Base-by-base conservation (phyloP, 2,113 vertebrate species). In the Drymodes brunneopygia region DNA sequence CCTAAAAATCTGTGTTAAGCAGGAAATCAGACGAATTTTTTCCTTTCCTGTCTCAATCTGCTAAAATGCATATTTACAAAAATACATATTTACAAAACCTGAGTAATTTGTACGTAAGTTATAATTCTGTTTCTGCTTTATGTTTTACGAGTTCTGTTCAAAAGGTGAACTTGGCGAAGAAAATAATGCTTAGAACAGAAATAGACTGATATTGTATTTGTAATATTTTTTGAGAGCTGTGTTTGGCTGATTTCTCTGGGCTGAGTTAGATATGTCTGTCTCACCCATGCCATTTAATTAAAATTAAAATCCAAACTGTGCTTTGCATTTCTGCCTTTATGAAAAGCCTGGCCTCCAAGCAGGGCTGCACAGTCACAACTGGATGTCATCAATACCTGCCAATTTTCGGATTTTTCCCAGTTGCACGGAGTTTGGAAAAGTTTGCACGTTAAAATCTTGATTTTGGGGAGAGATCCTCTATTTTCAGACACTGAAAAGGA, bases 151-250 rank as follows among this genome's bases (percentile, higher is more conserved):
- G 19, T 28, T 42, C 38, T 81, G 18, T 56, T 72, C 88, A 70
- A 70, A 73, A 82, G 47, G n/a, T 86, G 92, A 91, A 24, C 42
- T 91, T 90, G 45, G 42, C 90, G 12, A 73, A 88, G 29, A 61
- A 67, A 38, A 23, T 5, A 71, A 60, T 44, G 35, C 53, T 72
- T 18, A 31, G 29, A 80, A 87, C 15, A 66, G 75, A 83, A 85
- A n/a, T 0, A 45, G 36, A 54, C 40, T 31, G 3, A 25, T 5
- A 12, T 0, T 3, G 50, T 9, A 4, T 62, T 60, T 78, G 47
- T 4, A 83, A 29, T 17, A 47, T 33, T 54, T 58, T 81, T 45
- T 51, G 48, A 23, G 58, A 61, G 64, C 38, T 36, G 53, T 27
- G 25, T 31, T 53, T 69, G 62, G 35, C 77, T 70, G 82, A 28